Conservation (phyloP, 2,797 vertebrate species). For the Taeniopygia guttata region DNA sequence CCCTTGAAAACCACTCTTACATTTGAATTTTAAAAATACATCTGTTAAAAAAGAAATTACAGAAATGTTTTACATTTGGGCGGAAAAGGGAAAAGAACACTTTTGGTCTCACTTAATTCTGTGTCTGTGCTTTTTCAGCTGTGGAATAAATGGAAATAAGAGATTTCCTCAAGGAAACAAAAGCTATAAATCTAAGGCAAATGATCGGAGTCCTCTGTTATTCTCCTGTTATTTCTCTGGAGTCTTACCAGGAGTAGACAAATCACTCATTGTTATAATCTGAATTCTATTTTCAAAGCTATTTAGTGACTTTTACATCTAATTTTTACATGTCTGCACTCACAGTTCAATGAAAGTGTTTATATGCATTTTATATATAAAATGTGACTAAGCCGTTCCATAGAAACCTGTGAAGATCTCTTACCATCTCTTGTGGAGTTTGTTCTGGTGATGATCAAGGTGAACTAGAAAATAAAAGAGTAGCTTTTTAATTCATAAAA, state of each 20-base stretch:
- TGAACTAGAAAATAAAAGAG: conserved; percentile 43
- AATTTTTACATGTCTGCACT: not conserved
- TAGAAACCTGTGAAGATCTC: not conserved
- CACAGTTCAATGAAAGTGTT: not conserved
- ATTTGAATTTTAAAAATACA: conserved; percentile 56
- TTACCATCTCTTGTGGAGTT: conserved; percentile 58
- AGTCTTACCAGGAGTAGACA: conserved; percentile 13
- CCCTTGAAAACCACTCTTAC: conserved; percentile 18
- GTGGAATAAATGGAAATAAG: conserved; percentile 44
- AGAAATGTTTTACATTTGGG: not conserved
- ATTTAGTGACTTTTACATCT: not conserved
- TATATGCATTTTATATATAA: not conserved
- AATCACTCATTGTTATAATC: not conserved
- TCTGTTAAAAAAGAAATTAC: conserved; percentile 30
- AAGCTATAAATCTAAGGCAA: conserved; percentile 51
- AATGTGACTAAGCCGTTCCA: not conserved
- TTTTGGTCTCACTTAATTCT: conserved; percentile 11
- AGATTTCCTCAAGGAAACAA: conserved; percentile 59
- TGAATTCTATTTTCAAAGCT: conserved; percentile 12
- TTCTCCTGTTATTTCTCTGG: conserved; percentile 34
- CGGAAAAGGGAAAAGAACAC: conserved; percentile 4
- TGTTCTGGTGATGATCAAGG: not conserved
- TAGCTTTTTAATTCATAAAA: not conserved
- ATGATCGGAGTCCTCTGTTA: conserved; percentile 12
- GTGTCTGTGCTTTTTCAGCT: conserved; percentile 61